Evolutionary conservation across 2,888 invertebrate genomes (phyloP), one percentile per base, ranked within the genome.

Genomic region (Athrips mouffetella): DNA sequence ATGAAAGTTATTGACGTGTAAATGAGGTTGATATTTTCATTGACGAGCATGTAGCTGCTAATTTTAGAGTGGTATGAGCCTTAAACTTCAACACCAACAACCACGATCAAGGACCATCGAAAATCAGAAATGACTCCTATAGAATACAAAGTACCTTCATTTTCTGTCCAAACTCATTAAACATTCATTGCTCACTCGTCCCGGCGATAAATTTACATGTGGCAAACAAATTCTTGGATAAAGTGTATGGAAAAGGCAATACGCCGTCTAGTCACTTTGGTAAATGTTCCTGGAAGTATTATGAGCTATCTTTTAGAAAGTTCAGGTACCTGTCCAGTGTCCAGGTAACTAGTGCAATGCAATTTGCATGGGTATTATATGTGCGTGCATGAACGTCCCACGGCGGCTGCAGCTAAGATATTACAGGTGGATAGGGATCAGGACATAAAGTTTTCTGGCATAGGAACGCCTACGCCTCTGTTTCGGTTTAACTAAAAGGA

Each of bases 121-220:
- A 31, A 44, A 44, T 44, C 44, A 21, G 16, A 29, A 31, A 27
- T n/a, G 8, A 21, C 20, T 31, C 11, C 15, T 31, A 21, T 31
- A 31, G 44, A 30, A 44, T 44, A 44, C 13, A 44, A 44, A 44
- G 20, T 11, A 20, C 31, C 44, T 31, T 2, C 18, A 31, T 18
- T 35, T 35, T 35, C 23, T 13, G 45, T 8, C 21, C 11, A 18
- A 23, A 4, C 35, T 37, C 45, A 37, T 45, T 35, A 35, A 35
- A 45, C 25, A 45, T 45, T 45, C 35, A 45, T 45, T 25, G 35
- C 25, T 45, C 27, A 44, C 44, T 30, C 30, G 31, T 18, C 31
- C 31, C 44, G 7, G 44, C 31, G 2, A 20, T 30, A 65, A 64
- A 75, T 76, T 73, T 60, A 56, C 70, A 75, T 76, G 64, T 50